A percentile compares a stretch with the other conserved stretches of the same genome.
Conservation (phyloP, 1,140 invertebrate genomes). For the Tetramorium alpestre region DNA sequence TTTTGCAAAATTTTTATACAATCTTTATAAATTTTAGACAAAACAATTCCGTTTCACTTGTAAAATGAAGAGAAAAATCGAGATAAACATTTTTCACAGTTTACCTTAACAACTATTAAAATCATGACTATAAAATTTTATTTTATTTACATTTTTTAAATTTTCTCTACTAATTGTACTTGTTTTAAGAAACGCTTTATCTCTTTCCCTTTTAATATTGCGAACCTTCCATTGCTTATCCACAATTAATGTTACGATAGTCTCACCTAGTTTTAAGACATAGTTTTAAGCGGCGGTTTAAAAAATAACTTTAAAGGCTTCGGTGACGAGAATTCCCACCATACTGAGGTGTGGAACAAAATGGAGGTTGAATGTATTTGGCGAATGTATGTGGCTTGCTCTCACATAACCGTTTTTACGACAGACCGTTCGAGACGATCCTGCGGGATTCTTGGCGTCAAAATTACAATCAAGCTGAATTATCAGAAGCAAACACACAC, state of each 20-base stretch:
- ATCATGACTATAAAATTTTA: not conserved
- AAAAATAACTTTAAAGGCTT: not conserved
- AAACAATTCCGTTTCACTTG: not conserved
- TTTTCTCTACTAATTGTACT: not conserved
- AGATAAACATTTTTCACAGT: not conserved
- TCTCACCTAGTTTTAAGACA: not conserved
- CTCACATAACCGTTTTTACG: not conserved
- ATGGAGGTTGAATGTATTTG: not conserved
- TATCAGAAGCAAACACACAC: not conserved
- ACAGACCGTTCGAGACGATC: not conserved
- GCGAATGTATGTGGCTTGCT: too few relatives aligned
- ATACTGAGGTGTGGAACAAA: not conserved
- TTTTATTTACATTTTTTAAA: not conserved
- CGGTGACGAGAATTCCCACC: not conserved
- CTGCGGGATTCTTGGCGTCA: not conserved
- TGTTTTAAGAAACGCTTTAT: not conserved
- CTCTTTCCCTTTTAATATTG: not conserved
- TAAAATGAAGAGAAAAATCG: slow-evolving; percentile 6
- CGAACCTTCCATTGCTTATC: not conserved
- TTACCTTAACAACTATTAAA: not conserved
- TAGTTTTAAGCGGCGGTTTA: not conserved
- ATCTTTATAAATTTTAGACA: not conserved
- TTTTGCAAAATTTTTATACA: not conserved
- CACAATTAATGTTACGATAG: not conserved
- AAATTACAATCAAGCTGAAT: not conserved